Conservation (phyloP, 2,888 invertebrate genomes). For the Andrena fulva region DNA sequence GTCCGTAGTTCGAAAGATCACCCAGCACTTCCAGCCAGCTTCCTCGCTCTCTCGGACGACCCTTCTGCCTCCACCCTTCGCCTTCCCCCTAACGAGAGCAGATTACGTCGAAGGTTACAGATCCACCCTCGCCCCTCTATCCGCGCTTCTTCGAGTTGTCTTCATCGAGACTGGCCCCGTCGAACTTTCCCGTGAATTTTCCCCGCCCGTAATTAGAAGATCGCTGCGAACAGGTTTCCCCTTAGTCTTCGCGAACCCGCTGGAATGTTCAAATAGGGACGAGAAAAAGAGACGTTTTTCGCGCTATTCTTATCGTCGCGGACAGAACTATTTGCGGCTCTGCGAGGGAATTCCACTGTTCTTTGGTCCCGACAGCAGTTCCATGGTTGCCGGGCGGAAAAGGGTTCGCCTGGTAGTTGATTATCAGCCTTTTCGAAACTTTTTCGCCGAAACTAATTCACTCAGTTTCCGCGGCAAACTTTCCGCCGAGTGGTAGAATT, state of each 20-base stretch:
- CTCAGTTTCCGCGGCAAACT: slow-evolving; percentile 36
- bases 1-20: slow-evolving; percentile 76
- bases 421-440: slow-evolving; percentile 55
- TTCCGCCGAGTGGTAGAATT: slow-evolving; percentile 43
- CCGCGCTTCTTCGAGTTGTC: slow-evolving; percentile 43
- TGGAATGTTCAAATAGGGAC: neutral
- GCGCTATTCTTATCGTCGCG: neutral
- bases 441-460: slow-evolving; percentile 59
- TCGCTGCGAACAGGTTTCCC: neutral
- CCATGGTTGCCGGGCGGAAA: slow-evolving; percentile 19
- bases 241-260: neutral
- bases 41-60: slow-evolving; percentile 45
- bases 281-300: neutral
- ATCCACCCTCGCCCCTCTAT: slow-evolving; percentile 45
- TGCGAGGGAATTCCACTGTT: slow-evolving; percentile 21
- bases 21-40: slow-evolving; percentile 63
- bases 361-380: slow-evolving; percentile 4
- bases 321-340: neutral
- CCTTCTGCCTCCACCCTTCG: slow-evolving; percentile 43
- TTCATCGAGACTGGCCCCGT: slow-evolving; percentile 50
- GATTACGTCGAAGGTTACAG: slow-evolving; percentile 73
- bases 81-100: slow-evolving; percentile 65
- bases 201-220: slow-evolving; percentile 6
- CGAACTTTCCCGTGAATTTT: slow-evolving; percentile 34
- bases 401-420: slow-evolving; percentile 43